Base-by-base conservation (phyloP, 2,888 invertebrate genomes). In the Ornithoptera priamus region DNA sequence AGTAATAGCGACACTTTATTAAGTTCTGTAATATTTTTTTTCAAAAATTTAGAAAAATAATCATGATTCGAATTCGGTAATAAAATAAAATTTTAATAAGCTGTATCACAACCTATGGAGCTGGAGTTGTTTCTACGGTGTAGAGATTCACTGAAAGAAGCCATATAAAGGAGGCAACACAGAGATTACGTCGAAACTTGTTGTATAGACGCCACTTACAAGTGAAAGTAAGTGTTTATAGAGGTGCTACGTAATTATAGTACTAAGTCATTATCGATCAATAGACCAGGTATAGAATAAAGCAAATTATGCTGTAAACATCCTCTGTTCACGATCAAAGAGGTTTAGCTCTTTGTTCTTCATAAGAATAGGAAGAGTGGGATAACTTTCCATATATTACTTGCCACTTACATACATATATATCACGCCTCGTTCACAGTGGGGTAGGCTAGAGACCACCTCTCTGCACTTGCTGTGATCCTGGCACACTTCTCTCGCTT, bases 121-220 rank as follows among this genome's bases (percentile, higher is more conserved):
- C 62, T 36, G 36, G 56, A 69, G 56, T 62, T 57, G 46, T 69
- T 61, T 57, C n/a, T 50, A 53, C 59, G 60, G 39, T 46, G 58
- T 56, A 65, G 8, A 46, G 65, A 56, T 65, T 58, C 61, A 39
- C 36, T 66, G 30, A 59, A 36, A 24, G 70, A 70, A 70, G 53
- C 70, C 70, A 3, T 64, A 67, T 53, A 50, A 50, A 50, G 8
- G 59, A 39, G n/a, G 22, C 62, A 66, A 58, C 20, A 39, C 62
- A 61, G 56, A 70, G 70, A 70, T 70, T 70, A 70, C 63, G 60
- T 67, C 64, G 59, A 70, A 70, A 67, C 67, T 63, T 70, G 63
- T 67, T 66, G 64, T 70, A 36, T 42, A 39, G 50, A n/a, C 50
- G 50, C 24, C 70, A 70, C 64, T 67, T 67, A 70, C 70, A 70